Conservation (phyloP, 2,888 invertebrate species). For the Rotaria macrura region DNA sequence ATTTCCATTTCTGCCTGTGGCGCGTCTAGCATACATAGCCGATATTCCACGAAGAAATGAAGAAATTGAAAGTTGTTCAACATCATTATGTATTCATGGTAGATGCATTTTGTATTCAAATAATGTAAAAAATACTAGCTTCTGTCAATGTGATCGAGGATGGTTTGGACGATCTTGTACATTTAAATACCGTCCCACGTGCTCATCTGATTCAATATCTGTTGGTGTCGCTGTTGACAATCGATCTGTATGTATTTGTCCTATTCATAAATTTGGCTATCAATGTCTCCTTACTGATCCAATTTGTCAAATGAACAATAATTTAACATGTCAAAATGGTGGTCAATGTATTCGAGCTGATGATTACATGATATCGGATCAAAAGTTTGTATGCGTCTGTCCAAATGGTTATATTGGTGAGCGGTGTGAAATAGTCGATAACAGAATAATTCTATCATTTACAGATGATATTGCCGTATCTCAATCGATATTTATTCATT, state of each 20-base stretch:
- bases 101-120: too few relatives aligned
- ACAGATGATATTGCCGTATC: too few relatives aligned
- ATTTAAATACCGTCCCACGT: background rate
- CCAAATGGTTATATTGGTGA: background rate
- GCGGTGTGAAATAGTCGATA: background rate
- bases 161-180: too few relatives aligned
- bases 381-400: background rate
- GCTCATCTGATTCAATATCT: background rate
- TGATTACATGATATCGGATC: background rate
- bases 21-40: background rate
- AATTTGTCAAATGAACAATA: background rate
- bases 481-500: too few relatives aligned
- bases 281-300: background rate
- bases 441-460: background rate
- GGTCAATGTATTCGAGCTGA: background rate
- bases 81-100: too few relatives aligned
- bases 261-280: background rate
- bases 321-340: background rate
- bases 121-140: too few relatives aligned
- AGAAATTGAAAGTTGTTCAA: too few relatives aligned
- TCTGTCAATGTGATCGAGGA: too few relatives aligned
- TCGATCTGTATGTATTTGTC: background rate
- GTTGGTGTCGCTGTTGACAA: background rate
- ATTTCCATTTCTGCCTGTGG: background rate
- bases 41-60: too few relatives aligned